These are phyloP conservation scores for Bombyx mandarina DNA, from an alignment of 1,140 invertebrate genomes.

Conservation along the genomic window DNA sequence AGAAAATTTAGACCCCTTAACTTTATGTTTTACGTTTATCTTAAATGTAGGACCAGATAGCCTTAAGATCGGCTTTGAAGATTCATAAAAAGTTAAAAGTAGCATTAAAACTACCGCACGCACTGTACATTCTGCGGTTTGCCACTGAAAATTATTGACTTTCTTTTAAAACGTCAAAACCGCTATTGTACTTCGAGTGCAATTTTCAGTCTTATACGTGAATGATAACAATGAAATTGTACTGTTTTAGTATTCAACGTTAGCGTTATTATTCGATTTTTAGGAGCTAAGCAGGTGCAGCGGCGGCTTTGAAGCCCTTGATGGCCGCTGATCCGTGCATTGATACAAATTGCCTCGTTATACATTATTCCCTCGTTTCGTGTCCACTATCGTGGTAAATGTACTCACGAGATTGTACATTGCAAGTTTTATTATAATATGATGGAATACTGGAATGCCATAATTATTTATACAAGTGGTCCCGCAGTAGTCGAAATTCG, in stretches of 20 bases:
- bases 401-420: not conserved
- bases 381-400: not conserved
- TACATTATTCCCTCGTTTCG: conserved; percentile 10
- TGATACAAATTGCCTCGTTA: conserved; percentile 52
- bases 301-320: conserved; percentile 34
- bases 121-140: conserved; percentile 43
- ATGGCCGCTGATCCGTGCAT: conserved; percentile 33
- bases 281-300: conserved; percentile 40
- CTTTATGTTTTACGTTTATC: too few species aligned
- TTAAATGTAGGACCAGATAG: too few species aligned
- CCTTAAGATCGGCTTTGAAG: too few species aligned
- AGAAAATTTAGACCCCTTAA: too few species aligned
- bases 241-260: conserved; percentile 2
- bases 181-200: not conserved
- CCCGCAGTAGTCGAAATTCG: too few species aligned
- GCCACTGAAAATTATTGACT: conserved; percentile 31
- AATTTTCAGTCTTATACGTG: not conserved
- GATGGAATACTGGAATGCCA: too few species aligned
- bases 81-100: too few species aligned
- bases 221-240: conserved; percentile 8
- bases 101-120: conserved; percentile 19
- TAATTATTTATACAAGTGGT: too few species aligned
- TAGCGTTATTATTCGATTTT: conserved; percentile 36
- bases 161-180: conserved; percentile 11
- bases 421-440: not conserved